These are phyloP conservation scores for Synergus itoensis DNA, from an alignment of 2,888 invertebrate species.

Conservation along the genomic window DNA sequence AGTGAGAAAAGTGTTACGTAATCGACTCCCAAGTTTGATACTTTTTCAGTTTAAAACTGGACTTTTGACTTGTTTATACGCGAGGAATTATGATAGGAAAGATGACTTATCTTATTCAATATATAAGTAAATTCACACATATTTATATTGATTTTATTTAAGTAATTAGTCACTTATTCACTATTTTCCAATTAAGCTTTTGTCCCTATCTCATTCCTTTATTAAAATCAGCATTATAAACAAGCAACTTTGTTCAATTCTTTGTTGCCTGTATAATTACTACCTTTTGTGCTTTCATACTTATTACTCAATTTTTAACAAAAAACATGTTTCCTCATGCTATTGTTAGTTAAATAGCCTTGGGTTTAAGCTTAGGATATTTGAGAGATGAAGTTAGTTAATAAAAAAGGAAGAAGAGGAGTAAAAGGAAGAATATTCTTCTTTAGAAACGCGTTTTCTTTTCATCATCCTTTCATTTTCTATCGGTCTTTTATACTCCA, in stretches of 20 bases:
- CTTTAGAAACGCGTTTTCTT: not conserved
- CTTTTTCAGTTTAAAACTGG: conserved; percentile 8
- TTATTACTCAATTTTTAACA: too few species aligned
- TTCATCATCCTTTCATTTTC: not conserved
- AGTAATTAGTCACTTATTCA: too few species aligned
- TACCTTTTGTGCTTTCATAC: too few species aligned
- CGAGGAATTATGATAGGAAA: conserved; percentile 18
- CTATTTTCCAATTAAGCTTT: too few species aligned
- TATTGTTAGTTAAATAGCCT: not conserved
- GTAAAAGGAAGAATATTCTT: not conserved
- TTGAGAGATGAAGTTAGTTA: not conserved
- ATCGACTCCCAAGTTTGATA: not conserved
- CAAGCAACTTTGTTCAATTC: too few species aligned
- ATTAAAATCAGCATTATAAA: too few species aligned
- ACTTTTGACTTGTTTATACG: conserved; percentile 21
- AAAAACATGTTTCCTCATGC: not conserved
- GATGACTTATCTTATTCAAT: conserved; percentile 13
- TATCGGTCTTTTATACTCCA: conserved; percentile 1
- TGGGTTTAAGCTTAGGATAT: not conserved
- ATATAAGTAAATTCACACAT: not conserved
- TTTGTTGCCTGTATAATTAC: too few species aligned
- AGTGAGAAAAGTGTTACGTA: too few species aligned
- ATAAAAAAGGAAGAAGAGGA: not conserved
- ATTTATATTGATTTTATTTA: too few species aligned
- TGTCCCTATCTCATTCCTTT: too few species aligned